Conservation (phyloP, 1,140 invertebrate genomes). For the Anagrus nilaparvatae region DNA sequence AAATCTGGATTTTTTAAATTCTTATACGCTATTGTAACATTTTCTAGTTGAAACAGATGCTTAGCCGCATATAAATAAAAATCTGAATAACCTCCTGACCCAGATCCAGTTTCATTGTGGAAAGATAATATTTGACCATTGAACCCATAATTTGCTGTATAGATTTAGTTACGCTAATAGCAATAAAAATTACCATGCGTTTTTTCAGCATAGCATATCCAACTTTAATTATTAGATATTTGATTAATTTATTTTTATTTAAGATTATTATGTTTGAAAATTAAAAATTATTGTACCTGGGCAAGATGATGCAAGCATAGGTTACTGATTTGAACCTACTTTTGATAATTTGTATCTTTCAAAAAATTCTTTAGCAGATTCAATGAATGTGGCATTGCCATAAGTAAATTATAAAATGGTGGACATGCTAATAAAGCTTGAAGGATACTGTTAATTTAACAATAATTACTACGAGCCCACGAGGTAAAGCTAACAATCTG, state of each 20-base stretch:
- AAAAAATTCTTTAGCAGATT: slow-evolving; percentile 81
- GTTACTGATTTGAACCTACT: slow-evolving; percentile 51
- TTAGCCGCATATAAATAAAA: slow-evolving; percentile 67
- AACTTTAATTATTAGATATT: slow-evolving; percentile 58
- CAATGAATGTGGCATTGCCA: slow-evolving; percentile 63
- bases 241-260: slow-evolving; percentile 33
- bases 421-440: slow-evolving; percentile 85
- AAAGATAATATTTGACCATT: slow-evolving; percentile 74
- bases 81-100: slow-evolving; percentile 88
- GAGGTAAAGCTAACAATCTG: slow-evolving; percentile 64
- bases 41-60: slow-evolving; percentile 56
- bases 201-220: slow-evolving; percentile 99
- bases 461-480: slow-evolving; percentile 87
- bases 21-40: slow-evolving; percentile 58
- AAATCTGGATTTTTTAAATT: slow-evolving; percentile 84
- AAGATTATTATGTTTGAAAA: neutral
- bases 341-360: slow-evolving; percentile 55
- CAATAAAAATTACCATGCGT: slow-evolving; percentile 86
- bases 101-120: slow-evolving; percentile 55
- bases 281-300: slow-evolving; percentile 57
- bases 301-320: slow-evolving; percentile 88
- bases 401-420: slow-evolving; percentile 84
- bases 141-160: slow-evolving; percentile 95
- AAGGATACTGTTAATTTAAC: slow-evolving; percentile 87
- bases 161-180: slow-evolving; percentile 83